phyloP scores from a whole-genome alignment of 2,113 vertebrate genomes.

The Pomatorhinus ruficollis region DNA sequence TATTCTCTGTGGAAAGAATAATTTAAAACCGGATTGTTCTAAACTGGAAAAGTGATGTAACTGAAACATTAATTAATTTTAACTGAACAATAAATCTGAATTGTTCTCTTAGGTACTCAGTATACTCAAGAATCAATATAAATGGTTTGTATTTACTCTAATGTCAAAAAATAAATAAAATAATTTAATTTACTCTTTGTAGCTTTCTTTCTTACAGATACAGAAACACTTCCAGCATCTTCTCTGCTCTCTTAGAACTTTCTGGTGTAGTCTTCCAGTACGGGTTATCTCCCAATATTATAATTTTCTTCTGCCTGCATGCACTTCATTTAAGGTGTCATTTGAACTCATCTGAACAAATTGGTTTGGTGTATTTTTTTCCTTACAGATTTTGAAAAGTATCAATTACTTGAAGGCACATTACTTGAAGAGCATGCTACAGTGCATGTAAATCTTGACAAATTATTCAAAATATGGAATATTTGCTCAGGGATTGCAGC shows the following conservation, averaged over 20 bases:
- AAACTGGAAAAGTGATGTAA: background rate
- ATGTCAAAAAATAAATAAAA: background rate
- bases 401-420: background rate
- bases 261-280: background rate
- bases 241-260: background rate
- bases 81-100: background rate
- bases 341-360: background rate
- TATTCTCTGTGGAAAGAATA: constrained; percentile 26
- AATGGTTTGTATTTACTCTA: background rate
- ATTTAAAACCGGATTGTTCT: background rate
- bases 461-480: background rate
- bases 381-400: background rate
- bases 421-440: background rate
- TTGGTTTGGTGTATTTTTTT: background rate
- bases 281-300: background rate
- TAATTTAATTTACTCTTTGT: background rate
- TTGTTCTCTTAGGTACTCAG: background rate
- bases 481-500: background rate
- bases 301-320: background rate
- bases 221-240: background rate
- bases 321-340: background rate
- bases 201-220: background rate
- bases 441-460: background rate
- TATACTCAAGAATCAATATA: background rate
- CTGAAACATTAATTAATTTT: background rate